Evolutionary conservation across 2,888 invertebrate genomes (phyloP), one percentile per base, ranked within the genome.

Genomic region (Ichneumoninae sp.): DNA sequence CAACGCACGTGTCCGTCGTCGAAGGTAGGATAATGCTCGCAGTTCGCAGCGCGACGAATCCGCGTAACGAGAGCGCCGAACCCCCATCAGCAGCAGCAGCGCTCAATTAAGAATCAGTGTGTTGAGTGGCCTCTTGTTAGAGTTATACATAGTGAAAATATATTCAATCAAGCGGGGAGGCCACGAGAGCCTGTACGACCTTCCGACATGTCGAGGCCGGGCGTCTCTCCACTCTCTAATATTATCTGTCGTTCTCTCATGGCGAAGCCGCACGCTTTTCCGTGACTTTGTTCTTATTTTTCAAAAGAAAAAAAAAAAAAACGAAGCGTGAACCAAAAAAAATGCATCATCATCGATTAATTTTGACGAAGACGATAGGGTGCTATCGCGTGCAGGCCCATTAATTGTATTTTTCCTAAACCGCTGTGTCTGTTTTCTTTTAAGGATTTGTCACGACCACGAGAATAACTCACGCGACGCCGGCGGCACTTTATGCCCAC

Each of bases 391-490:
- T n/a, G 19, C 13, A 40, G 47, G 33, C 5, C 30, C 54, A 50
- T 66, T 30, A 13, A 36, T 50, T 16, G 13, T 33, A 47, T 40
- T 66, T 76, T 60, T 54, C 40, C 22, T 22, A 70, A 8, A 16
- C 8, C 36, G 19, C 16, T 47, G 36, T 70, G 33, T 54, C 13
- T 69, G 22, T 52, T 57, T 33, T 71, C 60, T 19, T 84, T 74
- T 57, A 87, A 94, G 95, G 96, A 8, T 94, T 96, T 69, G 96
- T 96, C 16, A 96, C 96, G 1, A 96, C 95, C 0, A 96, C 96
- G 2, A 94, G 96, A 36, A 94, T 96, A 30, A 96, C 96, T 1
- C 96, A 96, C 87, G 96, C 96, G 1, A 96, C 96, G 5, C 96
- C 96, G 0, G 95, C 95, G 0, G 95, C 95, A 1, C 93, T 95